phyloP scores from a whole-genome alignment of 2,888 invertebrate species.

The Patella ulyssiponensis region DNA sequence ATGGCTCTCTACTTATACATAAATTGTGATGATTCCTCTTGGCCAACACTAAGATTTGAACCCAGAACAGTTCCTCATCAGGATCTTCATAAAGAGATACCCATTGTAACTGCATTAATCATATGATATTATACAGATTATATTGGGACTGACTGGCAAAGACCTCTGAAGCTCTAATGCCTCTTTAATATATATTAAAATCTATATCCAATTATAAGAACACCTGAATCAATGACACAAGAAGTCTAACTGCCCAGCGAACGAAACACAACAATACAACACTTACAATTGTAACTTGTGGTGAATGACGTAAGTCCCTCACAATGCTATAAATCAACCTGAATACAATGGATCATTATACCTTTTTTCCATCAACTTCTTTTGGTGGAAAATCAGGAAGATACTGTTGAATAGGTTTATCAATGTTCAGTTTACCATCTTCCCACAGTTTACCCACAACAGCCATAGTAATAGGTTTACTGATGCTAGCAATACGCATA shows the following conservation, averaged over 20 bases:
- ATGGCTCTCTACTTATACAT: too few species aligned
- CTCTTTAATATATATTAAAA: too few species aligned
- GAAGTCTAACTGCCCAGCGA: background rate
- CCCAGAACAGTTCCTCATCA: too few species aligned
- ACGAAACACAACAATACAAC: background rate
- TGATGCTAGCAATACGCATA: conserved; percentile 78
- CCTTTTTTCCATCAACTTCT: conserved; percentile 73
- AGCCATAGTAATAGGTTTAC: conserved; percentile 76
- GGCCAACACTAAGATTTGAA: too few species aligned
- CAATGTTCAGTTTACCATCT: conserved; percentile 75
- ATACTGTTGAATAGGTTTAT: conserved; percentile 75
- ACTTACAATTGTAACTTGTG: background rate
- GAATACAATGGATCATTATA: conserved; percentile 33
- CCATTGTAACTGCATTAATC: too few species aligned
- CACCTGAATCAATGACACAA: background rate
- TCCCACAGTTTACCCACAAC: conserved; percentile 75
- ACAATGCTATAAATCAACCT: too few species aligned
- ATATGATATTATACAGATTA: too few species aligned
- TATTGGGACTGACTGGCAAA: too few species aligned
- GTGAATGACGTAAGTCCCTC: background rate
- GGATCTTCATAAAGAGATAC: too few species aligned
- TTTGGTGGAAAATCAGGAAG: conserved; percentile 75
- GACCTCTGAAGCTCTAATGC: too few species aligned
- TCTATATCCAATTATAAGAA: background rate
- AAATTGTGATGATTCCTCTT: too few species aligned